Conservation (phyloP, 2,888 invertebrate species). For the Agelastica alni region DNA sequence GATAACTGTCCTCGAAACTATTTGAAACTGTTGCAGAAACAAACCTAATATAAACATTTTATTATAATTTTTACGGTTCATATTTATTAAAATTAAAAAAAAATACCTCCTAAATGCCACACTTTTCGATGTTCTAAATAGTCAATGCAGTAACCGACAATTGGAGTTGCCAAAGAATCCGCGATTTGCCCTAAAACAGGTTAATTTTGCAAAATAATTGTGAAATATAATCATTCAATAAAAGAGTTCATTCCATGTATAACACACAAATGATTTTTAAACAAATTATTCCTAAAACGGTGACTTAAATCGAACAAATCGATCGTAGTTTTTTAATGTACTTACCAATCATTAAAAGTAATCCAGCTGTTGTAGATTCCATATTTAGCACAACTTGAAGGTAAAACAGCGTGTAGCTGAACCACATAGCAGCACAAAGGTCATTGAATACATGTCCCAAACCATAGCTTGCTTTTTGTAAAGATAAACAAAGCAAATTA, state of each 20-base stretch:
- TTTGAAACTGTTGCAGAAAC: too few species aligned
- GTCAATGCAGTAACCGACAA: conserved; percentile 83
- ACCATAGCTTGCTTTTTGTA: conserved; percentile 62
- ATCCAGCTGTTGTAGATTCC: conserved; percentile 62
- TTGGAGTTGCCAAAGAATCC: conserved; percentile 83
- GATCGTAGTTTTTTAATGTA: too few species aligned
- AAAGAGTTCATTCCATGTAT: neutral
- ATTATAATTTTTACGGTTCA: neutral
- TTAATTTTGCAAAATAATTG: too few species aligned
- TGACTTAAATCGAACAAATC: too few species aligned
- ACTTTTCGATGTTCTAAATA: conserved; percentile 75
- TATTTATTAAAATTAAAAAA: too few species aligned
- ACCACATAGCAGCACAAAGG: conserved; percentile 93
- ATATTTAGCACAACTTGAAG: conserved; percentile 67
- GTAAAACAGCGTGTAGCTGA: conserved; percentile 86
- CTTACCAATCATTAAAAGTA: conserved; percentile 72
- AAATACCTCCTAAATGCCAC: conserved; percentile 82
- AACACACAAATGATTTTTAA: too few species aligned
- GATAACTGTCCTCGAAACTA: too few species aligned
- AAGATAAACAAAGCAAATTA: conserved; percentile 27
- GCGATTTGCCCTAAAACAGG: conserved; percentile 75
- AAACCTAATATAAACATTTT: neutral
- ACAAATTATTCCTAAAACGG: too few species aligned
- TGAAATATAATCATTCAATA: too few species aligned
- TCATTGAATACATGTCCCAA: conserved; percentile 91